Evolutionary conservation across 1,140 invertebrate species (phyloP), one percentile per base, ranked within the genome.

Genomic region (Andricus grossulariae): DNA sequence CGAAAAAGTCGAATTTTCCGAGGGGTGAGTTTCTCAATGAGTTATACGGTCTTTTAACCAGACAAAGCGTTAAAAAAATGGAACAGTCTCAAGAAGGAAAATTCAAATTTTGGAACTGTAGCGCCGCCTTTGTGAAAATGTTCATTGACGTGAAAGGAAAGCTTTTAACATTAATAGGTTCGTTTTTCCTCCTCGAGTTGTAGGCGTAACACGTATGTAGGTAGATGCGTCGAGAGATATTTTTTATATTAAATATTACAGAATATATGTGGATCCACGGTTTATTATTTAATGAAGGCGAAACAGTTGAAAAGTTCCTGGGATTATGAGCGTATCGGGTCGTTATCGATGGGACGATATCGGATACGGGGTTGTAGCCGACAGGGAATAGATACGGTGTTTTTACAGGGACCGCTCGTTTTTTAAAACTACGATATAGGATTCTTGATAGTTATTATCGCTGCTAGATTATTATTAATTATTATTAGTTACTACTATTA

Each of bases 161-260:
- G 54, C 16, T 60, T 19, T 60, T 21, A n/a, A 60, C 57, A n/a
- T 60, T 12, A 60, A n/a, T 25, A 60, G 18, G 18, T 21, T 45
- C n/a, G 72, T 60, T 74, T 79, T 76, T 45, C 39, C 55, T 79
- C 75, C 75, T 78, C 57, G 77, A 57, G 76, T 73, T 50, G 52
- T 80, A 83, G 71, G 50, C 76, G 72, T 45, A 45, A 45, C 39
- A 45, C 25, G 16, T 15, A 32, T 25, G 57, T 83, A 83, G 75
- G 54, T 80, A 71, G 79, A 81, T 72, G 79, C 81, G 76, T 81
- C 74, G 71, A 84, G 76, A 82, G 60, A 82, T 84, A 84, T 84
- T 84, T 84, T 84, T 84, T 84, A 82, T 82, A 81, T 81, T 82
- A 72, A 79, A 84, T 80, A 82, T 80, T 80, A 80, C 70, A 74